phyloP scores from a whole-genome alignment of 2,888 invertebrate species.

The Merodon equestris region DNA sequence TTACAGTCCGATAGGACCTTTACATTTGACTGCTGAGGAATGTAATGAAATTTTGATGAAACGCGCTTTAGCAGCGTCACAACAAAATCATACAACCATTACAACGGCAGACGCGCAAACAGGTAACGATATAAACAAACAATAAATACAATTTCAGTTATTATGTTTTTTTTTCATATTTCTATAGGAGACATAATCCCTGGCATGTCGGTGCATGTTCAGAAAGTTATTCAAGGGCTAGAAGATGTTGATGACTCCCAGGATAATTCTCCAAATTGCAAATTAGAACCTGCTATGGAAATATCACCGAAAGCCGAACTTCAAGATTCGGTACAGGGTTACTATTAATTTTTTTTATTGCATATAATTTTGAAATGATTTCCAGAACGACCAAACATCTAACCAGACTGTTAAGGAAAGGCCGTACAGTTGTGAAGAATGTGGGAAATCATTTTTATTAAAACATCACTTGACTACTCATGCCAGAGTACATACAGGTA shows the following conservation, averaged over 20 bases:
- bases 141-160: neutral
- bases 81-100: conserved; percentile 78
- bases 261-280: conserved; percentile 78
- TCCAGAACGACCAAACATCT: conserved; percentile 77
- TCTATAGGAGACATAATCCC: conserved; percentile 77
- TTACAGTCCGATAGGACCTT: conserved; percentile 86
- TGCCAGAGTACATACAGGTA: conserved; percentile 88
- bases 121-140: conserved; percentile 69
- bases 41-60: conserved; percentile 89
- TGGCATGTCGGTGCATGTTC: conserved; percentile 79
- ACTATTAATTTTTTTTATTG: neutral
- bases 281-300: conserved; percentile 79
- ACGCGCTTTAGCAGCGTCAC: conserved; percentile 84
- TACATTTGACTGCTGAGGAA: conserved; percentile 87
- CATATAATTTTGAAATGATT: neutral
- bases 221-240: conserved; percentile 79
- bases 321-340: conserved; percentile 75
- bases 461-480: conserved; percentile 92
- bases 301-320: conserved; percentile 79
- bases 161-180: conserved; percentile 31
- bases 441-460: conserved; percentile 89
- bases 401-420: conserved; percentile 82
- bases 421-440: conserved; percentile 90
- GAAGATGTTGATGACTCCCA: conserved; percentile 79
- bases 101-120: conserved; percentile 77